A percentile compares a stretch with the other conserved stretches of the same genome.
phyloP scores from a whole-genome alignment of 2,888 invertebrate genomes.

The Drosophila suboccidentalis region DNA sequence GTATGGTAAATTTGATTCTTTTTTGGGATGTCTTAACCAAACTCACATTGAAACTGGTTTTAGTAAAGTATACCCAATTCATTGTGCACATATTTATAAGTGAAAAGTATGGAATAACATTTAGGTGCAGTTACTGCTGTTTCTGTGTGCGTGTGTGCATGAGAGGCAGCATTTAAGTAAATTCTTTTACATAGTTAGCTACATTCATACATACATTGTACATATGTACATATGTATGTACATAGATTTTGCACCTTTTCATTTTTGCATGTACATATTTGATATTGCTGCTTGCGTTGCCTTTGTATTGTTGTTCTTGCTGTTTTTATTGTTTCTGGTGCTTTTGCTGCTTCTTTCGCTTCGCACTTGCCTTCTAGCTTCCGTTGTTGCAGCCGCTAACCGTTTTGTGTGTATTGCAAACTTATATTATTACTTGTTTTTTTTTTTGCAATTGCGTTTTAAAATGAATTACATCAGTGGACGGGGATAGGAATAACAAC shows the following conservation, averaged over 20 bases:
- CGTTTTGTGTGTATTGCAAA: conserved; percentile 48
- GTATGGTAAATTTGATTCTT: no score
- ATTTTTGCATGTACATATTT: conserved; percentile 35
- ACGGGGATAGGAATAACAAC: conserved; percentile 16
- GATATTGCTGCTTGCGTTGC: conserved; percentile 45
- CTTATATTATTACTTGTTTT: conserved; percentile 32
- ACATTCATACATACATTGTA: conserved; percentile 5
- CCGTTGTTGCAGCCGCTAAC: neutral
- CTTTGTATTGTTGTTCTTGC: conserved; percentile 38
- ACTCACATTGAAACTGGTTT: no score
- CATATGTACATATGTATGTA: conserved; percentile 24
- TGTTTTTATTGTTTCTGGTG: conserved; percentile 11
- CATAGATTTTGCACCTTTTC: conserved; percentile 43
- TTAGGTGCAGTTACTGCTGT: conserved; percentile 15
- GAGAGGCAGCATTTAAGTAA: no score
- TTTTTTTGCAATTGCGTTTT: conserved; percentile 71
- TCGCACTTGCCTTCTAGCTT: conserved; percentile 10
- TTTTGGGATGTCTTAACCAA: no score
- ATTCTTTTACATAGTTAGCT: no score
- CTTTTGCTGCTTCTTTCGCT: conserved; percentile 12
- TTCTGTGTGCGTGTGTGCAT: conserved; percentile 3
- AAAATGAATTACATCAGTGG: conserved; percentile 74
- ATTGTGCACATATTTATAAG: neutral
- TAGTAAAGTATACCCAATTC: neutral
- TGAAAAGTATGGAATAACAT: conserved; percentile 20